Evolutionary conservation across 2,113 vertebrate species (phyloP).

Genomic region (Globicephala melas): DNA sequence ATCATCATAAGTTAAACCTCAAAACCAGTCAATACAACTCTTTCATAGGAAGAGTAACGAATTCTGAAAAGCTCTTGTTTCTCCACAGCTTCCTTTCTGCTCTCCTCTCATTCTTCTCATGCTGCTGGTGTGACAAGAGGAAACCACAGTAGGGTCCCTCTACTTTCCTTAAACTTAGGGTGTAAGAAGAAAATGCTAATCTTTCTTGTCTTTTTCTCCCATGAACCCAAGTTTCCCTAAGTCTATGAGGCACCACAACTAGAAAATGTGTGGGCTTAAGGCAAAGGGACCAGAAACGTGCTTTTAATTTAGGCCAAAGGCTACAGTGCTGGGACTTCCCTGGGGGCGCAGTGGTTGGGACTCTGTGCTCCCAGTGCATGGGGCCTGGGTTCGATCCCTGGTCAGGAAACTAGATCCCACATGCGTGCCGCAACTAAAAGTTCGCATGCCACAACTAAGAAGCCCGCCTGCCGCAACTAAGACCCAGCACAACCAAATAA

Average conservation of each 20-base stretch:
- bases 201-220: neutral
- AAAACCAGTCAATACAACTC: neutral
- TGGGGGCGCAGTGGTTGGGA: no score
- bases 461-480: no score
- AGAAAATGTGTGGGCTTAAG: neutral
- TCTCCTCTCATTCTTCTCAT: neutral
- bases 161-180: neutral
- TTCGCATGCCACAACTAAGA: no score
- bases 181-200: neutral
- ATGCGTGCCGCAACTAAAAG: no score
- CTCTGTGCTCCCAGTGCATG: no score
- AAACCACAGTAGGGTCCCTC: neutral
- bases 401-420: no score
- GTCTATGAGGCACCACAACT: neutral
- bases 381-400: no score
- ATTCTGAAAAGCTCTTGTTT: neutral
- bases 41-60: neutral
- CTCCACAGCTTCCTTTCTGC: neutral
- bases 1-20: neutral
- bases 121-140: neutral
- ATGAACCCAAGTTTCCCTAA: slow-evolving; percentile 1
- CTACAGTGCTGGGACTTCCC: no score
- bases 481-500: no score
- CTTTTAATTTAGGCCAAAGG: neutral
- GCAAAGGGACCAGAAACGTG: neutral